Conservation (phyloP, 2,888 invertebrate genomes). For the Melolontha melolontha region DNA sequence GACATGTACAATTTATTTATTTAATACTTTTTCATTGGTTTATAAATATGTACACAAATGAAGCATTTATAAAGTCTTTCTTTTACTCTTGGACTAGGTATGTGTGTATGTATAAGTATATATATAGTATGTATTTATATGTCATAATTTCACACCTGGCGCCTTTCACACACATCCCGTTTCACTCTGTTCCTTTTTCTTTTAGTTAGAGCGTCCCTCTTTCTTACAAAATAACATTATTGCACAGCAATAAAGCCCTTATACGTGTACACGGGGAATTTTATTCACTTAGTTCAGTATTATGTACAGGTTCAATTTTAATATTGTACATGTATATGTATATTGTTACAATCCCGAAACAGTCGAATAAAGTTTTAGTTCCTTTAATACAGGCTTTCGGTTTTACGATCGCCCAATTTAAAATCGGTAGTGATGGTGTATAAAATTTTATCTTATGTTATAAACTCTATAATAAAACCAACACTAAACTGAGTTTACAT, state of each 20-base stretch:
- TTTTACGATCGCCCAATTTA: constrained; percentile 4
- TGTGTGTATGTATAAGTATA: constrained; percentile 23
- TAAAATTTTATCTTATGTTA: too few relatives aligned
- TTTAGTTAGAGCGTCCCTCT: constrained; percentile 10
- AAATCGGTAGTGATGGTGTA: constrained; percentile 1
- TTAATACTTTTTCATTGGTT: constrained; percentile 50
- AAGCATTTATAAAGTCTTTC: constrained; percentile 46
- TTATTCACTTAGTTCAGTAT: constrained; percentile 7
- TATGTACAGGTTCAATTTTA: constrained; percentile 39
- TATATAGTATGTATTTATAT: constrained; percentile 7
- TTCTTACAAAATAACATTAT: constrained; percentile 51
- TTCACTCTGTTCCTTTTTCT: constrained; percentile 22
- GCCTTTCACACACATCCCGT: constrained; percentile 11
- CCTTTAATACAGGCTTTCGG: constrained; percentile 33
- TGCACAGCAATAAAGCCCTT: constrained; percentile 56
- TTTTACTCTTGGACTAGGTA: constrained; percentile 36
- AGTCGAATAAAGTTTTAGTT: constrained; percentile 48
- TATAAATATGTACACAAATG: constrained; percentile 52
- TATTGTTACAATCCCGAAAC: constrained; percentile 41
- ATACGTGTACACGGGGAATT: constrained; percentile 46
- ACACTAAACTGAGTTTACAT: too few relatives aligned
- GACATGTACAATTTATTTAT: constrained; percentile 46
- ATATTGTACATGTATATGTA: constrained; percentile 40
- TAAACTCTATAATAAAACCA: too few relatives aligned
- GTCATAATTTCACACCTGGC: constrained; percentile 14